A percentile compares a stretch with the other conserved stretches of the same genome.
Conservation (phyloP, 1,140 invertebrate genomes). For the Lordiphosa collinella region DNA sequence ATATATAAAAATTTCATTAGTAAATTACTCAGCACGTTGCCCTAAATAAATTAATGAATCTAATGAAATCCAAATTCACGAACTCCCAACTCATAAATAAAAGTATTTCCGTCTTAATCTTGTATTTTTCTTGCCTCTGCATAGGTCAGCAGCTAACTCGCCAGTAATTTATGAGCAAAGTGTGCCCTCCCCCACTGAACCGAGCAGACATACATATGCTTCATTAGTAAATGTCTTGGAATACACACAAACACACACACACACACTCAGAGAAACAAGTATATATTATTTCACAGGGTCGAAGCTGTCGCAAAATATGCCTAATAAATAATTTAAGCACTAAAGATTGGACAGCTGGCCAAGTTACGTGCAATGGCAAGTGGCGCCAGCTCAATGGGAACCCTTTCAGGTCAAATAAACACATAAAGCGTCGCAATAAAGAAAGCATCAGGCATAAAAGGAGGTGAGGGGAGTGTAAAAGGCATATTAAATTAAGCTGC, state of each 20-base stretch:
- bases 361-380: constrained; percentile 22
- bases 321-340: constrained; percentile 73
- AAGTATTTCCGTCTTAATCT: too few species aligned
- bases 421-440: constrained; percentile 62
- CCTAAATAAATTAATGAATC: too few species aligned
- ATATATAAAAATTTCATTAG: too few species aligned
- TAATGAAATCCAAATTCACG: too few species aligned
- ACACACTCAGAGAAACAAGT: too few species aligned
- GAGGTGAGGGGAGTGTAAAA: constrained; percentile 3
- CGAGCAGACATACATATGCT: constrained; percentile 24
- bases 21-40: too few species aligned
- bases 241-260: constrained; percentile 31
- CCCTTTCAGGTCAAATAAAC: constrained; percentile 61
- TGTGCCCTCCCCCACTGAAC: neutral
- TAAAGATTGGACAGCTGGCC: constrained; percentile 37
- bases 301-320: constrained; percentile 66
- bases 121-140: constrained; percentile 38
- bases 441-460: constrained; percentile 17
- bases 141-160: constrained; percentile 36
- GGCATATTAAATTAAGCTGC: constrained; percentile 62
- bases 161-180: constrained; percentile 53
- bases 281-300: constrained; percentile 57
- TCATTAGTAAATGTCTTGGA: constrained; percentile 23
- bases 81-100: too few species aligned
- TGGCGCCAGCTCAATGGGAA: constrained; percentile 7